These are phyloP conservation scores for Apantesis nais DNA, from an alignment of 2,888 invertebrate genomes.

Conservation along the genomic window DNA sequence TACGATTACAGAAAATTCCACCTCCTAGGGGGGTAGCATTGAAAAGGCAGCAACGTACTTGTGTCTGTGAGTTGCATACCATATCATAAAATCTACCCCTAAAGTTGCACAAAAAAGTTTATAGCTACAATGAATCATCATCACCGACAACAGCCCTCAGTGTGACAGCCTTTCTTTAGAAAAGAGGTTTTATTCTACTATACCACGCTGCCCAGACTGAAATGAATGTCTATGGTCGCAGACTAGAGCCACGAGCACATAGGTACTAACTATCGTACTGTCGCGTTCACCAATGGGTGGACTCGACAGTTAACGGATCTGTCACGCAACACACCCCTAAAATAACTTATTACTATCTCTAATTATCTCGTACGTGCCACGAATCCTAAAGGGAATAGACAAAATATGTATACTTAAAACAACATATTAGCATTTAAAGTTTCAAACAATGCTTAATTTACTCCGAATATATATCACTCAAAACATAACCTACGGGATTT, in stretches of 20 bases:
- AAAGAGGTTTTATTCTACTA: no score
- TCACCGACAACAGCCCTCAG: no score
- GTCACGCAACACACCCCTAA: neutral
- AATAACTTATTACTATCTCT: neutral
- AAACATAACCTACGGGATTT: slow-evolving; percentile 4
- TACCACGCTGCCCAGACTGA: no score
- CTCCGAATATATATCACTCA: slow-evolving; percentile 3
- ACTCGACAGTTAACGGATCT: neutral
- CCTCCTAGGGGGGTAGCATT: no score
- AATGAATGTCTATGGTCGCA: neutral
- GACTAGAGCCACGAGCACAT: neutral
- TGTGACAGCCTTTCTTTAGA: no score
- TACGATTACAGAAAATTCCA: no score
- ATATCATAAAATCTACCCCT: no score
- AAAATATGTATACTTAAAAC: neutral
- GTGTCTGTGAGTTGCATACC: no score
- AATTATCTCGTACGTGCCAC: neutral
- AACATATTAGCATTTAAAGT: slow-evolving; percentile 13
- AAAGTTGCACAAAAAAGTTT: no score
- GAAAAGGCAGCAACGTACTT: no score
- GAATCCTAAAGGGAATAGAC: neutral
- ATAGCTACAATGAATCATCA: no score
- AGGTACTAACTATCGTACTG: no score
- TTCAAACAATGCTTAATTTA: slow-evolving; percentile 6
- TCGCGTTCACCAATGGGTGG: neutral